A percentile compares a stretch with the other conserved stretches of the same genome.
phyloP scores from a whole-genome alignment of 2,888 invertebrate species.

The Nomada flava region DNA sequence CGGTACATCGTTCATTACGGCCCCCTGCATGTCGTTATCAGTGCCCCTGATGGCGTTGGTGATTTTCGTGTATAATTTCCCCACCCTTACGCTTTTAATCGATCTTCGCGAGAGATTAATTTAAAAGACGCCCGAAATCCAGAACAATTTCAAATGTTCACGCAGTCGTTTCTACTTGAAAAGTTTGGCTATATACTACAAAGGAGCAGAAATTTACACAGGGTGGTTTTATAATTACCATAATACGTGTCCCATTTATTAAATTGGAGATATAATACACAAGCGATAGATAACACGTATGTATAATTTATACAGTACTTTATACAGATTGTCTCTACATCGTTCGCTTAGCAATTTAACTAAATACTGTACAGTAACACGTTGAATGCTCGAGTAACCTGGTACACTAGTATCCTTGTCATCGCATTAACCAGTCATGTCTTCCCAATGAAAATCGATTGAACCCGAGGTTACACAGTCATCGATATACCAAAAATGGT shows the following conservation, averaged over 20 bases:
- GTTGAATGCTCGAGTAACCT: slow-evolving; percentile 67
- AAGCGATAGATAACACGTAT: slow-evolving; percentile 83
- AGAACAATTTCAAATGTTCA: neutral
- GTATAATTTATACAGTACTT: slow-evolving; percentile 84
- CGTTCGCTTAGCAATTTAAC: slow-evolving; percentile 75
- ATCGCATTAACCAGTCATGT: neutral
- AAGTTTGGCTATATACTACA: too few relatives aligned
- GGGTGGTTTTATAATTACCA: slow-evolving; percentile 66
- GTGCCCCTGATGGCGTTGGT: slow-evolving; percentile 32
- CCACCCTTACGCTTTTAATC: neutral
- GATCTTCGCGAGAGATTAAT: slow-evolving; percentile 14
- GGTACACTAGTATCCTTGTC: slow-evolving; percentile 6
- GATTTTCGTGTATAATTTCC: slow-evolving; percentile 43
- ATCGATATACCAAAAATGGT: neutral
- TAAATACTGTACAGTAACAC: slow-evolving; percentile 80
- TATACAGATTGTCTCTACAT: slow-evolving; percentile 80
- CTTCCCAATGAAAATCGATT: slow-evolving; percentile 22
- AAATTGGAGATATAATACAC: slow-evolving; percentile 83
- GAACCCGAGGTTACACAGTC: neutral
- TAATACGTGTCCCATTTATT: slow-evolving; percentile 81
- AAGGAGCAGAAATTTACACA: slow-evolving; percentile 19
- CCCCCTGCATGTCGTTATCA: slow-evolving; percentile 48
- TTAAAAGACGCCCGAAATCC: neutral
- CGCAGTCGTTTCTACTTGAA: too few relatives aligned
- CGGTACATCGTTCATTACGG: slow-evolving; percentile 52